A percentile compares a stretch with the other conserved stretches of the same genome.
These are phyloP conservation scores for Ostrea denselamellosa DNA, from an alignment of 1,140 invertebrate genomes.

Conservation along the genomic window DNA sequence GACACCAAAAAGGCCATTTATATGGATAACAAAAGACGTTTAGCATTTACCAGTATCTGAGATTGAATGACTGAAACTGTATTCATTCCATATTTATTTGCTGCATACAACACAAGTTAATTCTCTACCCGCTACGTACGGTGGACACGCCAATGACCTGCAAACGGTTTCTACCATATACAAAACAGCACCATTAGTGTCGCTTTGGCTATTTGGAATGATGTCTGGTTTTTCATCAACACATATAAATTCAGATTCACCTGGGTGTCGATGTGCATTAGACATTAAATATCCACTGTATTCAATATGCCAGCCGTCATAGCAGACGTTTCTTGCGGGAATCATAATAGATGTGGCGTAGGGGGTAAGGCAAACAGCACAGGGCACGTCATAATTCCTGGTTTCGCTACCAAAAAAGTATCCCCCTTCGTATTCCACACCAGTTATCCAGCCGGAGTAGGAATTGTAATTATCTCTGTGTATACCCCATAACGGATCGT, in stretches of 20 bases:
- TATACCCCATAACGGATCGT: conserved; percentile 21
- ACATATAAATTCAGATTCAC: conserved; percentile 39
- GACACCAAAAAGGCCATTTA: no score
- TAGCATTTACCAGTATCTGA: no score
- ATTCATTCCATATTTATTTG: conserved; percentile 4
- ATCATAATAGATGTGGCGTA: conserved; percentile 3
- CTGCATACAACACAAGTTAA: conserved; percentile 50
- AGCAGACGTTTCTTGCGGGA: conserved; percentile 31
- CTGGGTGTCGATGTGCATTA: not conserved
- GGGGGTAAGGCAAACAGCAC: conserved; percentile 40
- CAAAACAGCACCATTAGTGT: not conserved
- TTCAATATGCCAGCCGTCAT: conserved; percentile 31
- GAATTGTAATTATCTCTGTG: not conserved
- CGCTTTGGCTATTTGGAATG: not conserved
- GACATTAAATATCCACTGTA: conserved; percentile 51
- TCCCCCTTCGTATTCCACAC: not conserved
- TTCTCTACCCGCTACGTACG: conserved; percentile 24
- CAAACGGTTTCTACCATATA: conserved; percentile 43
- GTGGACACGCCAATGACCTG: not conserved
- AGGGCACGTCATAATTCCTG: conserved; percentile 22
- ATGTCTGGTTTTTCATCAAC: conserved; percentile 31
- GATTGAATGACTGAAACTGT: not conserved
- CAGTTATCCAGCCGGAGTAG: not conserved
- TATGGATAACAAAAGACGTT: no score
- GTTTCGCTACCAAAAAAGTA: not conserved